Conservation (phyloP, 2,888 invertebrate species). For the Teleogryllus oceanicus region DNA sequence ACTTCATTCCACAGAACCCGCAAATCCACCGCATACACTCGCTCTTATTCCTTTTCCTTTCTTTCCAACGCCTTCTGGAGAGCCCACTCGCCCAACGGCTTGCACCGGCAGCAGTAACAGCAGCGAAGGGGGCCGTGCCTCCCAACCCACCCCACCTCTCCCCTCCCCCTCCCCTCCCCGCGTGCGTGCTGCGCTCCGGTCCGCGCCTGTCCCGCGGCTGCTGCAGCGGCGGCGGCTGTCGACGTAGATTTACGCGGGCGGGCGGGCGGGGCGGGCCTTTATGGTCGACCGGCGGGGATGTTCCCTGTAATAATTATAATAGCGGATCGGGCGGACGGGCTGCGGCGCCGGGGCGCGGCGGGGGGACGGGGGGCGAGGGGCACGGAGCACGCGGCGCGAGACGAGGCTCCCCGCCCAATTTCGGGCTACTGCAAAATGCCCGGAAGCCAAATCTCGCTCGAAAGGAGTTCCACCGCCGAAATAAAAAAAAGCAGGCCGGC, state of each 20-base stretch:
- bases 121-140: too few relatives aligned
- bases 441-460: conserved; percentile 26
- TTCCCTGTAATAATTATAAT: conserved; percentile 10
- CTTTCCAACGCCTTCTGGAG: too few relatives aligned
- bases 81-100: too few relatives aligned
- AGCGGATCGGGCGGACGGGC: background rate
- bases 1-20: too few relatives aligned
- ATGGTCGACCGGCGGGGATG: conserved; percentile 6
- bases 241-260: background rate
- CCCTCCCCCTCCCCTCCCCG: background rate
- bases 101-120: too few relatives aligned
- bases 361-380: conserved; percentile 27
- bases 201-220: background rate
- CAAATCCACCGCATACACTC: too few relatives aligned
- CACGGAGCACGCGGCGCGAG: conserved; percentile 26
- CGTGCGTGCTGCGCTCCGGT: background rate
- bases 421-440: conserved; percentile 32
- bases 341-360: background rate
- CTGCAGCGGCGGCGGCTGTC: conserved; percentile 2
- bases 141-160: background rate
- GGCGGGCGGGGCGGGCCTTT: background rate
- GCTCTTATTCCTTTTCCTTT: too few relatives aligned
- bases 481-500: background rate
- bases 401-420: conserved; percentile 21
- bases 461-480: conserved; percentile 18